Conservation (phyloP, 2,888 invertebrate species). For the Acrobasis repandana region DNA sequence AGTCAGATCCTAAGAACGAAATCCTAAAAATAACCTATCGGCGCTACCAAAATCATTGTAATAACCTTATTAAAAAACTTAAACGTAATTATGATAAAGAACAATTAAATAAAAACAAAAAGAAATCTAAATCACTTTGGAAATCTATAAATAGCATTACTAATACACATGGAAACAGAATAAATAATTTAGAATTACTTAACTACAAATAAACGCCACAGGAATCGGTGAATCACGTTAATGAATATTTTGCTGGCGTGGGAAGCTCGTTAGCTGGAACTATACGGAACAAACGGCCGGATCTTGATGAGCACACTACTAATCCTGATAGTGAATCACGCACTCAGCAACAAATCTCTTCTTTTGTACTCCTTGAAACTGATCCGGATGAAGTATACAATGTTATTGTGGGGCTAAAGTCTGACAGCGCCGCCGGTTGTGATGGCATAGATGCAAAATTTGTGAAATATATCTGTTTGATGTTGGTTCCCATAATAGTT, state of each 20-base stretch:
- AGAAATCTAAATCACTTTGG: constrained; percentile 25
- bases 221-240: constrained; percentile 23
- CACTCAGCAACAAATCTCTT: neutral
- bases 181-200: constrained; percentile 14
- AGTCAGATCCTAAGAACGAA: constrained; percentile 23
- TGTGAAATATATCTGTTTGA: constrained; percentile 7
- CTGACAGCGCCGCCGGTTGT: constrained; percentile 16
- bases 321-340: no score
- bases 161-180: constrained; percentile 19
- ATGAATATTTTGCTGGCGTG: constrained; percentile 24
- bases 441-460: constrained; percentile 23
- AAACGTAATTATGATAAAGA: constrained; percentile 25
- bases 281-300: neutral
- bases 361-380: neutral
- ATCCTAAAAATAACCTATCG: constrained; percentile 24
- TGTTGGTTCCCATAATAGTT: constrained; percentile 20
- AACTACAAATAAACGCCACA: constrained; percentile 12
- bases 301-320: neutral
- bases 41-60: constrained; percentile 23
- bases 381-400: no score
- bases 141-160: constrained; percentile 24
- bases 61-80: constrained; percentile 24
- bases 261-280: constrained; percentile 24
- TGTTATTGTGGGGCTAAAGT: neutral
- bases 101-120: constrained; percentile 18